Base-by-base conservation (phyloP, 2,888 invertebrate genomes). In the Cryptocephalus moraei region DNA sequence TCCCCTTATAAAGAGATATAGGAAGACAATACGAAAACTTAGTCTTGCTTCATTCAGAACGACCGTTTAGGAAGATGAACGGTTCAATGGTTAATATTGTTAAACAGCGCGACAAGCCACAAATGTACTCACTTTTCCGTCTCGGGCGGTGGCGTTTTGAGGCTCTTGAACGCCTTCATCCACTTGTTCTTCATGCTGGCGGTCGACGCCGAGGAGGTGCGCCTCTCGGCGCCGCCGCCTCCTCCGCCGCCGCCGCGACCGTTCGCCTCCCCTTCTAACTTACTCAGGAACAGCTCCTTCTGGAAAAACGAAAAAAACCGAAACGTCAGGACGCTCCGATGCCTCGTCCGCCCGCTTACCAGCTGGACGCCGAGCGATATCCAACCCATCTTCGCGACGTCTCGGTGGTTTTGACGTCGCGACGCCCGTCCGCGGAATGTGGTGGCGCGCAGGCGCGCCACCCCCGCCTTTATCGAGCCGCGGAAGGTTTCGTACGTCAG, bases 131-230 rank as follows among this genome's bases (percentile, higher is more conserved):
- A 84, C 84, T 82, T 84, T 67, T 84, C 82, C 48, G 70, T 56
- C 54, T 66, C 64, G 8, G 70, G 69, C 10, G 76, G 75, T 59
- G 86, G 85, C 39, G 90, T 89, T 74, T 92, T 92, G 58, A 95
- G 78, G 72, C 91, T 92, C 70, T 91, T 87, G 78, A 95, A 92
- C 56, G 95, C 95, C 73, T 94, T 95, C 64, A 94, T 77, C 95
- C 95, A 95, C 78, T 94, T 94, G 69, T 88, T 91, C 76, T 94
- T 94, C 83, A 94, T 94, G 71, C 87, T 86, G 64, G 86, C 85
- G 56, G 86, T 84, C 57, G 88, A 89, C 49, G 87, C 83, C 45
- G 86, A 82, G 39, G 91, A 89, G 75, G 90, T 80, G 75, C 91
- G 91, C 55, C 91, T 80, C 72, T 89, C 90, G 59, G 80, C 75